Conservation (phyloP, 2,113 vertebrate species). For the Xiphophorus maculatus region DNA sequence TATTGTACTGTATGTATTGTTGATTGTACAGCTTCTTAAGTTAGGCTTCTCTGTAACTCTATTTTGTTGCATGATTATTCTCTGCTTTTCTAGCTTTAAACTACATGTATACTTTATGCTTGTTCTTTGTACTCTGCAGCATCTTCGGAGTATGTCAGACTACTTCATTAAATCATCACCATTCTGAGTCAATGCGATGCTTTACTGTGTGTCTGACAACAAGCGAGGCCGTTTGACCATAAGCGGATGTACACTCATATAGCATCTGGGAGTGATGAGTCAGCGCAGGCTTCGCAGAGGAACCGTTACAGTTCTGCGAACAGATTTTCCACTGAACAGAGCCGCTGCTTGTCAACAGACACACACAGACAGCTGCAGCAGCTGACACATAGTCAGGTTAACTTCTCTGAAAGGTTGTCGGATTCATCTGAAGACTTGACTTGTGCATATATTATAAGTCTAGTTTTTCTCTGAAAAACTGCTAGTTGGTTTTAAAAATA, state of each 20-base stretch:
- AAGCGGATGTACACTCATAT: conserved; percentile 47
- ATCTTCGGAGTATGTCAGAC: neutral
- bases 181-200: neutral
- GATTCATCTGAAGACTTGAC: conserved; percentile 16
- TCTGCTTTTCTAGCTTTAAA: neutral
- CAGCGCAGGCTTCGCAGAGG: conserved; percentile 51
- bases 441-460: neutral
- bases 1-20: neutral
- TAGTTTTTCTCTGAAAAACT: neutral
- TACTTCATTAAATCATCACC: neutral
- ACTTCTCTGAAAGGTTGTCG: conserved; percentile 1
- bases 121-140: neutral
- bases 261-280: conserved; percentile 50
- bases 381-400: conserved; percentile 44
- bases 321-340: conserved; percentile 53
- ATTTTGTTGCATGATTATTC: no score
- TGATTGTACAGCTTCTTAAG: neutral
- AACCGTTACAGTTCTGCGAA: conserved; percentile 43
- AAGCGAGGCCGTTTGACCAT: conserved; percentile 38
- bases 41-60: neutral
- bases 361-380: conserved; percentile 21
- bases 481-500: neutral
- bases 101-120: neutral
- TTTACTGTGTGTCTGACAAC: conserved; percentile 9
- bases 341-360: conserved; percentile 21